Evolutionary conservation across 2,888 invertebrate species (phyloP).

Genomic region (Bembecia ichneumoniformis): DNA sequence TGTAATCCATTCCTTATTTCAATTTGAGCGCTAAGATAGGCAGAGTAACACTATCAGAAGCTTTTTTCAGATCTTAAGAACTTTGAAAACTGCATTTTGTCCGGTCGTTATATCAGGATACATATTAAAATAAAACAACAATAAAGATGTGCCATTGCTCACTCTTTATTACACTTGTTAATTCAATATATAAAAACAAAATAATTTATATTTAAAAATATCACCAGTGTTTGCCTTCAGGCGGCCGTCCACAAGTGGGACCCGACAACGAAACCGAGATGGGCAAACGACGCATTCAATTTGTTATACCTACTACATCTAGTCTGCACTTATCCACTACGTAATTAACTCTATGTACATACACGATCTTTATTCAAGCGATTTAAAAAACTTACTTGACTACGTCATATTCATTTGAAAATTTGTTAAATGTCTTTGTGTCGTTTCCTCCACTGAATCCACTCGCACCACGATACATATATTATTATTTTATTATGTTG

Average conservation of each 20-base stretch:
- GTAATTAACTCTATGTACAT: constrained; percentile 65
- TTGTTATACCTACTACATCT: constrained; percentile 72
- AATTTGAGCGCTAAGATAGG: too few species aligned
- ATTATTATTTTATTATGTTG: too few species aligned
- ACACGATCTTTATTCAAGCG: constrained; percentile 65
- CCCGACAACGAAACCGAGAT: constrained; percentile 26
- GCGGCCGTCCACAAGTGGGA: too few species aligned
- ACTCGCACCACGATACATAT: constrained; percentile 48
- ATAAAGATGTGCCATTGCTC: constrained; percentile 67
- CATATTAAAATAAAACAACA: constrained; percentile 44
- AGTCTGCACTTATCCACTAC: constrained; percentile 57
- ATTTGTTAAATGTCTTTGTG: constrained; percentile 71
- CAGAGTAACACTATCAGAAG: too few species aligned
- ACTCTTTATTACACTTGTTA: constrained; percentile 72
- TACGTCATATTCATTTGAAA: constrained; percentile 63
- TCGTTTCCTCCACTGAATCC: constrained; percentile 60
- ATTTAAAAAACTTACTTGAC: constrained; percentile 61
- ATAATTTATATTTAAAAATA: constrained; percentile 66
- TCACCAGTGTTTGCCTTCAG: constrained; percentile 52
- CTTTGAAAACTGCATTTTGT: too few species aligned
- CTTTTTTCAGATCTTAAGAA: too few species aligned
- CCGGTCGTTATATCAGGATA: too few species aligned
- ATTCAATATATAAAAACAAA: constrained; percentile 67
- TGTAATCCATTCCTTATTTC: too few species aligned
- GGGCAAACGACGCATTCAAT: constrained; percentile 41